Base-by-base conservation (phyloP, 1,140 invertebrate species). In the Cyphomyrmex costatus region DNA sequence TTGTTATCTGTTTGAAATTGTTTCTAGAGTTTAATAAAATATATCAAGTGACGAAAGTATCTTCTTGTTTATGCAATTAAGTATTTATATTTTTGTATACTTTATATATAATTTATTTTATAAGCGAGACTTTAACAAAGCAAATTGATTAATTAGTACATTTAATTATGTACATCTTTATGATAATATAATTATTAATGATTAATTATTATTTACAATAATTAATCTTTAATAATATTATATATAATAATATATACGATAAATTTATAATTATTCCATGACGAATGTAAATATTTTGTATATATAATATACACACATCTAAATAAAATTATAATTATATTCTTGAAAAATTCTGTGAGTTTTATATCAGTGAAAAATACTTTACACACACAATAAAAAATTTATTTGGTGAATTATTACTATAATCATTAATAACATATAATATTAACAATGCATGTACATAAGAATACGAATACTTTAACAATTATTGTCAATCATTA, bases 401-500 rank as follows among this genome's bases (percentile, higher is more conserved):
- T 65, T 63, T 65, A 79, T 79, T 79, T 65, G 12, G 5, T 30
- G 0, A 68, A 68, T 65, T 1, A 7, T 63, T 30, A 14, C 14
- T 61, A 19, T 36, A 33, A 16, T 46, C 46, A 68, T 46, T 65
- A 33, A 36, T 58, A 2, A 27, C 56, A 36, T 82, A 16, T 27
- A 33, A 56, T 33, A 14, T 33, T n/a, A 61, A 68, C 46, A 53
- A 49, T 27, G 36, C 4, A 36, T 27, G 33, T n/a, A 79, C 12
- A 49, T 24, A 58, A 30, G 30, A 10, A 30, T 33, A 66, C 21
- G 58, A 58, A 14, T 14, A 53, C 33, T 83, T 61, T 10, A 49
- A 46, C 8, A 53, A 56, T 51, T 12, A 56, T 51, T 12, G 14
- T 46, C 49, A 68, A 83, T 74, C 51, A 27, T 36, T 46, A 74